A percentile compares a stretch with the other conserved stretches of the same genome.
phyloP scores from a whole-genome alignment of 2,113 vertebrate species.

The Alexandromys fortis region DNA sequence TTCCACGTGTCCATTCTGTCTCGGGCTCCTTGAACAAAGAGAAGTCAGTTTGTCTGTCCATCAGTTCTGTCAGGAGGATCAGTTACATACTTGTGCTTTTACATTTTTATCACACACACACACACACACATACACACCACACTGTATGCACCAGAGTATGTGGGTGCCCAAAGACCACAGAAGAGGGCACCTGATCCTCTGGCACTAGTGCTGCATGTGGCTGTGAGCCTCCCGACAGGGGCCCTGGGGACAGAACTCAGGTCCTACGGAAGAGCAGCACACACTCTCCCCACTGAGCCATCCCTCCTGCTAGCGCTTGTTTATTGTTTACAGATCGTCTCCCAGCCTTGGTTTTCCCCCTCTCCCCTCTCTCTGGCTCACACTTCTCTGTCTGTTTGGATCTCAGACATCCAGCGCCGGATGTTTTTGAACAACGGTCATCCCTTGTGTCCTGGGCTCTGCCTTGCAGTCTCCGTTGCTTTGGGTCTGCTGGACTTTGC shows the following conservation, averaged over 20 bases:
- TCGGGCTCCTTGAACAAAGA: not conserved
- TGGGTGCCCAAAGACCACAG: not conserved
- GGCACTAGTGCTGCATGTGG: not conserved
- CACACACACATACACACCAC: too few relatives aligned
- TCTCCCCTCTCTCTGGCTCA: not conserved
- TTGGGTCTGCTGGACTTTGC: too few relatives aligned
- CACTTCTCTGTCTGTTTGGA: not conserved
- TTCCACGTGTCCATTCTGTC: not conserved
- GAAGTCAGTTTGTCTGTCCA: not conserved
- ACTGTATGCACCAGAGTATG: not conserved
- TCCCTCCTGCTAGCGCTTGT: too few relatives aligned
- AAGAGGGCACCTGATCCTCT: not conserved
- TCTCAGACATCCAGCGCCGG: accelerated
- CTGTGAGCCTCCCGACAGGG: not conserved
- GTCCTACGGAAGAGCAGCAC: not conserved
- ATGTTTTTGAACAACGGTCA: too few relatives aligned
- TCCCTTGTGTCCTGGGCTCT: not conserved
- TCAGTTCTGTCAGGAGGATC: not conserved
- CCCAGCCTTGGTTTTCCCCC: too few relatives aligned
- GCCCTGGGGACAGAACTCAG: not conserved
- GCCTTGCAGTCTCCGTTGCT: not conserved
- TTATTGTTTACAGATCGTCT: too few relatives aligned
- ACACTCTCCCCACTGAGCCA: too few relatives aligned
- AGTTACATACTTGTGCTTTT: too few relatives aligned
- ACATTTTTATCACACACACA: too few relatives aligned